A percentile compares a stretch with the other conserved stretches of the same genome.
These are phyloP conservation scores for Platyrinchus mystaceus DNA, from an alignment of 2,797 vertebrate species.

Conservation along the genomic window DNA sequence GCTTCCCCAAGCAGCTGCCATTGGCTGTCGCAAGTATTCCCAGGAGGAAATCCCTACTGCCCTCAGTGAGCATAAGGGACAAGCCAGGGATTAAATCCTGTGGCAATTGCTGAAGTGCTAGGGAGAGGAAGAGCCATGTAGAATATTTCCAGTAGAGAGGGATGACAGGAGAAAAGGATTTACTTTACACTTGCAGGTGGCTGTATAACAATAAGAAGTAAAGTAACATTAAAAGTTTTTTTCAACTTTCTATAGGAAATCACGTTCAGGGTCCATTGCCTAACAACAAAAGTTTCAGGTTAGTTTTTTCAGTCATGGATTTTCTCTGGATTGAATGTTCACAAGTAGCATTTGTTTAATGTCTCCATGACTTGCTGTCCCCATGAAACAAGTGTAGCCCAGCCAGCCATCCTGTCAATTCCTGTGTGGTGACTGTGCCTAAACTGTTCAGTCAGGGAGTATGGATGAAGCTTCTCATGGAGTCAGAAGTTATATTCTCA, in stretches of 20 bases:
- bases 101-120: not conserved
- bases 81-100: not conserved
- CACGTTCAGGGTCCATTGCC: not conserved
- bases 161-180: not conserved
- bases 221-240: not conserved
- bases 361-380: not conserved
- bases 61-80: not conserved
- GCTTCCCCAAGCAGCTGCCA: not conserved
- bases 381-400: not conserved
- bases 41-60: not conserved
- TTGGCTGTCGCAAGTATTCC: not conserved
- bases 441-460: not conserved
- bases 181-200: not conserved
- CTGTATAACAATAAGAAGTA: not conserved
- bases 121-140: not conserved
- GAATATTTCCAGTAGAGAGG: not conserved
- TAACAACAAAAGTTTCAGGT: not conserved
- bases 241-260: not conserved
- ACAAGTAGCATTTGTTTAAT: not conserved
- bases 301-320: not conserved
- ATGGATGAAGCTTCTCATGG: not conserved
- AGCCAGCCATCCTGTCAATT: not conserved
- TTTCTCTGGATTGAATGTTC: not conserved
- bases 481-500: not conserved
- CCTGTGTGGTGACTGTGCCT: not conserved